Conservation (phyloP, 2,888 invertebrate genomes). For the Ditula angustiorana region DNA sequence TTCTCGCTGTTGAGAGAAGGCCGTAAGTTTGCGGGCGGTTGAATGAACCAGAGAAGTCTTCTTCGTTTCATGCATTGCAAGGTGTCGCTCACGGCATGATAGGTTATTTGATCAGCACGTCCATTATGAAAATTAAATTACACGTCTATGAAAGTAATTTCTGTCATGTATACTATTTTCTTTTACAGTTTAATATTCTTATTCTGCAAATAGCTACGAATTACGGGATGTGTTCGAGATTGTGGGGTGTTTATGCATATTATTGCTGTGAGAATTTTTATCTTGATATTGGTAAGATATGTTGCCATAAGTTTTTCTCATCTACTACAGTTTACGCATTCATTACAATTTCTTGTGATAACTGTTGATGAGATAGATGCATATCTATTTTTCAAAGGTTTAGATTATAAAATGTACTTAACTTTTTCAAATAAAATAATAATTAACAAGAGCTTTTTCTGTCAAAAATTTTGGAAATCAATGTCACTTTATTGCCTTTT, state of each 20-base stretch:
- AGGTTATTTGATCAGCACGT: slow-evolving; percentile 70
- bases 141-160: slow-evolving; percentile 51
- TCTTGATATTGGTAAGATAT: slow-evolving; percentile 21
- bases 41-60: slow-evolving; percentile 63
- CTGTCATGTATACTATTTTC: slow-evolving; percentile 21
- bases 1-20: slow-evolving; percentile 50
- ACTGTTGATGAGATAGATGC: no score
- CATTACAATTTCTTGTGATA: no score
- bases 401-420: no score
- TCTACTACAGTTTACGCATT: no score
- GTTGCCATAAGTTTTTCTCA: slow-evolving; percentile 24
- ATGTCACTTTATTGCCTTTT: no score
- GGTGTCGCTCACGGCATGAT: slow-evolving; percentile 64
- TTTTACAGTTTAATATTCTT: neutral
- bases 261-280: slow-evolving; percentile 24
- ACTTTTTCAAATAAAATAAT: no score
- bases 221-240: slow-evolving; percentile 8
- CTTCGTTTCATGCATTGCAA: slow-evolving; percentile 67
- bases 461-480: no score
- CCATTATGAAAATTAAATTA: slow-evolving; percentile 71
- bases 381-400: no score
- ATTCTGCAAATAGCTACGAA: neutral
- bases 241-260: slow-evolving; percentile 16
- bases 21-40: slow-evolving; percentile 50
- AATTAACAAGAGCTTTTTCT: no score